Evolutionary conservation across 2,888 invertebrate species (phyloP).

Genomic region (Danaus chrysippus): DNA sequence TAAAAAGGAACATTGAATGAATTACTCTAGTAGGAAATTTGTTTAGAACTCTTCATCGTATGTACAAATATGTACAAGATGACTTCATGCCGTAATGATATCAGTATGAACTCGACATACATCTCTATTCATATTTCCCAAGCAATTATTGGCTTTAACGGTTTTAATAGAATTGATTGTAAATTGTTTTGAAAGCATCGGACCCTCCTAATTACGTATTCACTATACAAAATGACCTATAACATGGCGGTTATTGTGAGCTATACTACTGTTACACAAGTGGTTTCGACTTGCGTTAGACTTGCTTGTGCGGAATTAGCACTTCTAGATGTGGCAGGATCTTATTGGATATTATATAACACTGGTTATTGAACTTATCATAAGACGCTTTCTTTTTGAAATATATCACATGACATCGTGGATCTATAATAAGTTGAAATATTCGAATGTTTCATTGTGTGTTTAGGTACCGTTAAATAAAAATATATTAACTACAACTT

Average conservation of each 20-base stretch:
- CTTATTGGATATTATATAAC: not conserved
- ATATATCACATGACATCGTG: too few relatives aligned
- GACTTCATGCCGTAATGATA: not conserved
- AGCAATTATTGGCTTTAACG: conserved; percentile 9
- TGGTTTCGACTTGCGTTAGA: conserved; percentile 50
- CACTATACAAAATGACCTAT: conserved; percentile 61
- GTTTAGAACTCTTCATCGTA: not conserved
- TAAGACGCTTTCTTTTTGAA: too few relatives aligned
- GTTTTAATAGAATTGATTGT: conserved; percentile 16
- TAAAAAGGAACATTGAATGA: not conserved
- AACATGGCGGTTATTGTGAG: conserved; percentile 60
- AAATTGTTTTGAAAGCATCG: conserved; percentile 28
- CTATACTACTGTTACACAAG: conserved; percentile 68
- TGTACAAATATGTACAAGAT: not conserved
- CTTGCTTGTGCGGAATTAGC: conserved; percentile 28
- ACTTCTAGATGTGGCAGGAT: conserved; percentile 37
- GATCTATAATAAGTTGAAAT: too few relatives aligned
- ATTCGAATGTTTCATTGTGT: too few relatives aligned
- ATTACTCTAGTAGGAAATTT: not conserved
- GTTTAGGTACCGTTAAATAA: too few relatives aligned
- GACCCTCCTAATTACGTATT: conserved; percentile 55
- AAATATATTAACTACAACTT: too few relatives aligned
- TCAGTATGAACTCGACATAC: not conserved
- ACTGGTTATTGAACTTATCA: too few relatives aligned
- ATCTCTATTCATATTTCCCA: conserved; percentile 1